Conservation (phyloP, 2,888 invertebrate genomes). For the Phoenoteleia sp. region DNA sequence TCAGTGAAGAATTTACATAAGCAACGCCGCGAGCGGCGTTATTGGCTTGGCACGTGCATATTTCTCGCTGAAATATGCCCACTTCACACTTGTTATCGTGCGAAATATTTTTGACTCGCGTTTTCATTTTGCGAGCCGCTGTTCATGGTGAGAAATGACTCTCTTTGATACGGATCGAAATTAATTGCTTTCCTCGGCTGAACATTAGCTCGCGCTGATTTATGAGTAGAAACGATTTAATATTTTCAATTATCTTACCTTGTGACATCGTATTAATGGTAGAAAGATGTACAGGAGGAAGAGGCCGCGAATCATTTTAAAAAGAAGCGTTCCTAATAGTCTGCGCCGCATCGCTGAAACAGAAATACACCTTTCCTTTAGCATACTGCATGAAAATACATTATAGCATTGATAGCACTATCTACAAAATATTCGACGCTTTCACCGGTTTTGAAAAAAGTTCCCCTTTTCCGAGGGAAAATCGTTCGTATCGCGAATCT, state of each 20-base stretch:
- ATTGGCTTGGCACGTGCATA: slow-evolving; percentile 35
- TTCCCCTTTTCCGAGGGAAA: slow-evolving; percentile 11
- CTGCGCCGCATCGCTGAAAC: slow-evolving; percentile 86
- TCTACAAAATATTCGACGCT: slow-evolving; percentile 40
- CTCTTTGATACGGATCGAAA: slow-evolving; percentile 45
- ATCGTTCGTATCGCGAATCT: slow-evolving; percentile 40
- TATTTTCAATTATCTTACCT: slow-evolving; percentile 81
- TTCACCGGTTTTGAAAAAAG: slow-evolving; percentile 44
- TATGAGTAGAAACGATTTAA: slow-evolving; percentile 30
- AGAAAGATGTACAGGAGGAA: slow-evolving; percentile 85
- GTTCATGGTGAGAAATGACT: slow-evolving; percentile 42
- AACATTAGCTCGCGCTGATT: slow-evolving; percentile 46
- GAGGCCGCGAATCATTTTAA: slow-evolving; percentile 86
- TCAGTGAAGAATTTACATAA: slow-evolving; percentile 71
- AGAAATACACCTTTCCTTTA: slow-evolving; percentile 64
- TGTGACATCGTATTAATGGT: slow-evolving; percentile 85
- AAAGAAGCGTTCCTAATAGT: slow-evolving; percentile 84
- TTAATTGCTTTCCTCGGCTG: slow-evolving; percentile 44
- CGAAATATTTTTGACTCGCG: slow-evolving; percentile 42
- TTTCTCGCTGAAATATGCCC: slow-evolving; percentile 31
- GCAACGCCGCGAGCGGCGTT: slow-evolving; percentile 38
- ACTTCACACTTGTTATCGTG: slow-evolving; percentile 53
- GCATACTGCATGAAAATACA: slow-evolving; percentile 22
- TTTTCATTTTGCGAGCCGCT: slow-evolving; percentile 5
- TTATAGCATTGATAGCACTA: slow-evolving; percentile 50